A percentile compares a stretch with the other conserved stretches of the same genome.
These are phyloP conservation scores for Sarotherodon lohbergeri DNA, from an alignment of 2,113 vertebrate genomes.

Conservation along the genomic window DNA sequence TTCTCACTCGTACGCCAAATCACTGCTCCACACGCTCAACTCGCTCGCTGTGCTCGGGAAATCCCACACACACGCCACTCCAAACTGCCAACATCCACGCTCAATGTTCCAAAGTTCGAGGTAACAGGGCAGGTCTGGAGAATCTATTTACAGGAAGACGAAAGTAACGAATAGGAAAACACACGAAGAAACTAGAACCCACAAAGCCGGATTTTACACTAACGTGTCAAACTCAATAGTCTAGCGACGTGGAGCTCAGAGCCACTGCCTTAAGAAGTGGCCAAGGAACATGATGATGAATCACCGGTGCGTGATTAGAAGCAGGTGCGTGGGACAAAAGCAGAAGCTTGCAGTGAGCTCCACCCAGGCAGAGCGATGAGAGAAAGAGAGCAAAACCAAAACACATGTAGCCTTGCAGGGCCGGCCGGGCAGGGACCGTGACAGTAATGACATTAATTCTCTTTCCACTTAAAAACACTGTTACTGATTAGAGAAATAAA, in stretches of 20 bases:
- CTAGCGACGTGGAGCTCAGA: rapidly evolving
- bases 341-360: background rate
- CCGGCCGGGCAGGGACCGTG: background rate
- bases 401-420: background rate
- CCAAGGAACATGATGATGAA: background rate
- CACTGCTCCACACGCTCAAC: background rate
- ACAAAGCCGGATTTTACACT: background rate
- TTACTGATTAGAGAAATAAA: background rate
- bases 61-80: background rate
- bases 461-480: background rate
- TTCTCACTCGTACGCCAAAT: background rate
- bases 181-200: background rate
- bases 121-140: background rate
- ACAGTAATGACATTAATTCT: background rate
- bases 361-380: background rate
- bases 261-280: background rate
- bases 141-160: no score
- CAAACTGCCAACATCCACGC: background rate
- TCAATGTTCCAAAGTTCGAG: background rate
- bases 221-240: background rate
- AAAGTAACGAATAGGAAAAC: background rate
- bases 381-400: background rate
- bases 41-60: background rate
- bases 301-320: background rate
- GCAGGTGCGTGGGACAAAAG: background rate